phyloP scores from a whole-genome alignment of 2,113 vertebrate species.

The Pogonocichla stellata region DNA sequence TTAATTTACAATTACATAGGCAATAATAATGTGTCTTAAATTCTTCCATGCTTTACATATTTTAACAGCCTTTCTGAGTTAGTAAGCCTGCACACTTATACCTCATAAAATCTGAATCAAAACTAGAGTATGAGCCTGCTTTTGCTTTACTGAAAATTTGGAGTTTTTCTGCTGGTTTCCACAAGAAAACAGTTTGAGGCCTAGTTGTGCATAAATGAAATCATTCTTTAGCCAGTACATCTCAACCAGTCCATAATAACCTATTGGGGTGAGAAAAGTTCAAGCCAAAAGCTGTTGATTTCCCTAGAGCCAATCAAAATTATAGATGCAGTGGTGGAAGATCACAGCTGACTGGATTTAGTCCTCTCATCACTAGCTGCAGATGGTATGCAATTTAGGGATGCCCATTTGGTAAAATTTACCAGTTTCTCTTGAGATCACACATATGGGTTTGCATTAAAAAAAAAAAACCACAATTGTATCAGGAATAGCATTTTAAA shows the following conservation, averaged over 20 bases:
- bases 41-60: background rate
- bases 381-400: slow-evolving; percentile 82
- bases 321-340: slow-evolving; percentile 76
- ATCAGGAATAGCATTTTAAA: slow-evolving; percentile 77
- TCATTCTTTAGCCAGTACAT: slow-evolving; percentile 39
- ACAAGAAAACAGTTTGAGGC: background rate
- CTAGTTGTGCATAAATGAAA: slow-evolving; percentile 25
- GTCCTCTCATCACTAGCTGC: slow-evolving; percentile 79
- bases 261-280: slow-evolving; percentile 67
- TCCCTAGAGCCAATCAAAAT: slow-evolving; percentile 77
- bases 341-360: slow-evolving; percentile 90
- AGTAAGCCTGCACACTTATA: background rate
- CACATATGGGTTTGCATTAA: slow-evolving; percentile 79
- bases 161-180: background rate
- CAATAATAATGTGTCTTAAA: background rate
- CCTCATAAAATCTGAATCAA: background rate
- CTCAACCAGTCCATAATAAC: slow-evolving; percentile 69
- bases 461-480: slow-evolving; percentile 67
- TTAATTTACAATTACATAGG: background rate
- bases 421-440: slow-evolving; percentile 81
- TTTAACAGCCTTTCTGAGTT: background rate
- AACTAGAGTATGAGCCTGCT: background rate
- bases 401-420: slow-evolving; percentile 81
- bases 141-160: background rate
- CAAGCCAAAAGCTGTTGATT: slow-evolving; percentile 76